Evolutionary conservation across 1,140 invertebrate species (phyloP), one percentile per base, ranked within the genome.

Genomic region (Sitobion miscanthi): DNA sequence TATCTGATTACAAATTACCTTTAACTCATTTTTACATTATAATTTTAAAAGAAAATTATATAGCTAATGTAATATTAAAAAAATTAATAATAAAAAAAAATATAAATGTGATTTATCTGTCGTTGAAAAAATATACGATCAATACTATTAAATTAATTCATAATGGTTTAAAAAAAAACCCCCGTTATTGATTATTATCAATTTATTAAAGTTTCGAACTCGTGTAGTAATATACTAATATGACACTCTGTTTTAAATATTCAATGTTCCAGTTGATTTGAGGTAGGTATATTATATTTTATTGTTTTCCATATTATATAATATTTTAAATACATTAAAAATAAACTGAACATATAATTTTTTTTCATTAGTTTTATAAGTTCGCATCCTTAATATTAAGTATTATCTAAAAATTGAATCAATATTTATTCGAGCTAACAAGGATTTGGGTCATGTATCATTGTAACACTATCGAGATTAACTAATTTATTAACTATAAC

Each of bases 401-500:
- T 0, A 69, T 69, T 69, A 69, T n/a, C 14, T n/a, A 69, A 14
- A 69, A n/a, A n/a, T 17, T n/a, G 30, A 35, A 35, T 77, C n/a
- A 77, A n/a, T 77, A 77, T 77, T n/a, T 35, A 77, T 17, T 0
- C 6, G 62, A 69, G 14, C 17, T 77, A 77, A 77, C n/a, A 77
- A 14, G 30, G 30, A 17, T 77, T 77, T n/a, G 2, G 1, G 14
- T n/a, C n/a, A n/a, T 77, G 30, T n/a, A 30, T 17, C 62, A 77
- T 77, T 30, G 14, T n/a, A n/a, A 77, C n/a, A n/a, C 62, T 77
- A 77, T 77, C 30, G 17, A n/a, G 30, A 30, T 77, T 77, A 77
- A 77, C n/a, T 77, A n/a, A 77, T n/a, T 77, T 77, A 77, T 77
- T n/a, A 77, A n/a, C n/a, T 77, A n/a, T 77, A 77, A n/a, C 14